Conservation (phyloP, 2,888 invertebrate species). For the Lithophane semibrunnea region DNA sequence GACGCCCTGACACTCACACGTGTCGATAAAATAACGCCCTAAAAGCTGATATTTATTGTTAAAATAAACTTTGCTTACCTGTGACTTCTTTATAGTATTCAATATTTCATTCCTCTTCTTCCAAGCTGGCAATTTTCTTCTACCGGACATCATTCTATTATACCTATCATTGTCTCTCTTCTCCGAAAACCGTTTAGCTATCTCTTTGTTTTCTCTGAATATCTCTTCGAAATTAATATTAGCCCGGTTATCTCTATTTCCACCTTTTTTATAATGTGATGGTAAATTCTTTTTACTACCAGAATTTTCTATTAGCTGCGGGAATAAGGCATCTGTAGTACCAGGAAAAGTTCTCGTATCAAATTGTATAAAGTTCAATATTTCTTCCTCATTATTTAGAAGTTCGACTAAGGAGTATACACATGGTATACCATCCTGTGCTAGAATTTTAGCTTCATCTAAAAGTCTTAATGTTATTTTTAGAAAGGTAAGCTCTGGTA, state of each 20-base stretch:
- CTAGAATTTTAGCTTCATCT: constrained; percentile 92
- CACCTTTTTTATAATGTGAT: constrained; percentile 92
- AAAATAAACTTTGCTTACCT: constrained; percentile 76
- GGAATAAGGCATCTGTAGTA: constrained; percentile 90
- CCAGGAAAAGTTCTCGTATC: constrained; percentile 89
- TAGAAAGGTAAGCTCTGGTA: constrained; percentile 92
- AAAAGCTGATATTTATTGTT: too few species aligned
- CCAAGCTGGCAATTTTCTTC: constrained; percentile 94
- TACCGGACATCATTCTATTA: constrained; percentile 91
- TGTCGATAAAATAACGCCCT: background rate
- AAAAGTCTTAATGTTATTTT: constrained; percentile 92
- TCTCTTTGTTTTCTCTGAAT: constrained; percentile 91
- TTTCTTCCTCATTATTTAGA: constrained; percentile 92
- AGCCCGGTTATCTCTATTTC: constrained; percentile 88
- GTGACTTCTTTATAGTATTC: constrained; percentile 91
- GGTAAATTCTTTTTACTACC: constrained; percentile 82
- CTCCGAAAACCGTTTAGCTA: constrained; percentile 91
- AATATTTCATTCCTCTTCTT: constrained; percentile 92
- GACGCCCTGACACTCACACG: background rate
- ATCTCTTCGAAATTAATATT: constrained; percentile 89
- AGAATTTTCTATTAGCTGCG: constrained; percentile 88
- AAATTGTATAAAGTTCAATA: constrained; percentile 90
- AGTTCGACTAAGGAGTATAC: constrained; percentile 93
- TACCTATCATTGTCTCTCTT: constrained; percentile 92
- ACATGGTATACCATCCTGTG: constrained; percentile 93